Conservation (phyloP, 2,797 vertebrate genomes). For the Phoeniculus purpureus region DNA sequence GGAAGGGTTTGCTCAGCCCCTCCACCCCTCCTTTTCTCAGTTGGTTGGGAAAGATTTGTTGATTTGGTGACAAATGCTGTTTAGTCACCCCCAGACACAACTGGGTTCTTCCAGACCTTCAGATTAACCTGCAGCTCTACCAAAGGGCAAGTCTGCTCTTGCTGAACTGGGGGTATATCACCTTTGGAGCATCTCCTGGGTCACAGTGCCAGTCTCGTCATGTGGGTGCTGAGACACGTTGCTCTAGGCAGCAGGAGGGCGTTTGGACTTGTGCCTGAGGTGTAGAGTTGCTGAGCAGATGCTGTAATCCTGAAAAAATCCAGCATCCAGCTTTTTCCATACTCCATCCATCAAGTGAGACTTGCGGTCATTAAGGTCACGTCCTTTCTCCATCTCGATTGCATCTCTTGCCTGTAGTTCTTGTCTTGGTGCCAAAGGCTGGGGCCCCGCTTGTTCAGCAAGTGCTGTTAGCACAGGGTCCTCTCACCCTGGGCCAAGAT, state of each 20-base stretch:
- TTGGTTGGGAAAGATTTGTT: neutral
- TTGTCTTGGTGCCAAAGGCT: neutral
- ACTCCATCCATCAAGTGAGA: neutral
- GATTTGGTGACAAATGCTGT: neutral
- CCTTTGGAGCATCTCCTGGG: neutral
- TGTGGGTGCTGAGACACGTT: rapidly evolving
- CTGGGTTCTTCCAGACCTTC: neutral
- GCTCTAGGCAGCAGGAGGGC: neutral
- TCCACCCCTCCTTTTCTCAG: neutral
- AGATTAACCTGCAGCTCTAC: neutral
- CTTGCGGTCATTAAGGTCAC: neutral
- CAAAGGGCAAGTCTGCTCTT: neutral
- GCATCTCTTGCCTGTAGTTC: neutral
- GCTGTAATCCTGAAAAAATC: constrained; percentile 22
- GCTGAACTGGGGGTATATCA: rapidly evolving
- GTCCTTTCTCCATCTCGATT: neutral
- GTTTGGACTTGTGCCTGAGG: neutral
- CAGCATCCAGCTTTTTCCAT: constrained; percentile 1
- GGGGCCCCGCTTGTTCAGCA: neutral
- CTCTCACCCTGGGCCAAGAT: neutral
- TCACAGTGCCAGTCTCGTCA: neutral
- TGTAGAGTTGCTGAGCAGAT: neutral
- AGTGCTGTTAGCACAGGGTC: neutral
- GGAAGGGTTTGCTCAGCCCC: neutral
- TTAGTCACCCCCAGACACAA: neutral